These are phyloP conservation scores for Zenarchopterus dispar DNA, from an alignment of 2,797 vertebrate genomes.

Conservation along the genomic window DNA sequence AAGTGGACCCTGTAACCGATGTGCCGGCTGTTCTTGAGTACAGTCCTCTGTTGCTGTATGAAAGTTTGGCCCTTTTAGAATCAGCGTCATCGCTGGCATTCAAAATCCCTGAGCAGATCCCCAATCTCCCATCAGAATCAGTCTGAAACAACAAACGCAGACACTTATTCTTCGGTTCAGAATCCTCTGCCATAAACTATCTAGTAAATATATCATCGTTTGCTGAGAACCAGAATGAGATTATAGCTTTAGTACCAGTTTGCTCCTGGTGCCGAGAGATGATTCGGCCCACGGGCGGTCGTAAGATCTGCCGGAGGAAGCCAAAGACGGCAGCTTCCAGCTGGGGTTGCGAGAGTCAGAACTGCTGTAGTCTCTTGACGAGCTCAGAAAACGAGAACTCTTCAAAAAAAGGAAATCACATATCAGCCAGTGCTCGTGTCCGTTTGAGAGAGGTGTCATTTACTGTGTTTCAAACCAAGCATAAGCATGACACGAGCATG, in stretches of 20 bases:
- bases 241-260: constrained; percentile 78
- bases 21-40: constrained; percentile 84
- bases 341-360: constrained; percentile 80
- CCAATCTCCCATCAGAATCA: constrained; percentile 88
- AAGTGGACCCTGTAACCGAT: constrained; percentile 84
- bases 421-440: not conserved
- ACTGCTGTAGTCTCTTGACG: constrained; percentile 83
- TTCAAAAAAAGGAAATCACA: constrained; percentile 44
- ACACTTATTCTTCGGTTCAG: not conserved
- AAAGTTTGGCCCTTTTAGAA: constrained; percentile 95
- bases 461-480: not conserved
- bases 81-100: constrained; percentile 88
- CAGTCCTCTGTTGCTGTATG: constrained; percentile 86
- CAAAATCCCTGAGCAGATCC: constrained; percentile 86
- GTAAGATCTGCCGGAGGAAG: constrained; percentile 79
- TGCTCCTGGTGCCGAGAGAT: constrained; percentile 83
- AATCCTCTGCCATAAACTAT: not conserved
- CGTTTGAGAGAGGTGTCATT: not conserved
- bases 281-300: constrained; percentile 84
- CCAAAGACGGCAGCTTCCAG: constrained; percentile 85
- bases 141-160: constrained; percentile 61
- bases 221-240: constrained; percentile 11
- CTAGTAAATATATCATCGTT: constrained; percentile 3
- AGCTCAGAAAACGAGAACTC: constrained; percentile 81
- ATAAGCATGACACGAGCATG: not conserved